Conservation (phyloP, 2,888 invertebrate genomes). For the Plusia festucae region DNA sequence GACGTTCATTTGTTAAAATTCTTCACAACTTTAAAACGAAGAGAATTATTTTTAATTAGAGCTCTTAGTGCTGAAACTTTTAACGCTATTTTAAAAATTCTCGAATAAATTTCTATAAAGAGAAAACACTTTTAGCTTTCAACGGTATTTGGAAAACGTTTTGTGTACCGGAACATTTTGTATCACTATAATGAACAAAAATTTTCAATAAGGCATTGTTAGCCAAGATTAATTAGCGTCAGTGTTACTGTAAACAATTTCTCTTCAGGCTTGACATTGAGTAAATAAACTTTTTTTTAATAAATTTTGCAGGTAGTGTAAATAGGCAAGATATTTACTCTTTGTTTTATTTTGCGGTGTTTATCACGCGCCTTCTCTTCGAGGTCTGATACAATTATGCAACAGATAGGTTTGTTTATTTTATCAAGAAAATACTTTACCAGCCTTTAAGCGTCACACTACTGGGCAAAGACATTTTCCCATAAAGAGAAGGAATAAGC, state of each 20-base stretch:
- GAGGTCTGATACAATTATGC: too few relatives aligned
- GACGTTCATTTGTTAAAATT: slow-evolving; percentile 44
- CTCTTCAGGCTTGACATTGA: too few relatives aligned
- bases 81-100: slow-evolving; percentile 21
- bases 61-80: slow-evolving; percentile 27
- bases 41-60: slow-evolving; percentile 51
- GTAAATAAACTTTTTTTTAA: too few relatives aligned
- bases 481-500: too few relatives aligned
- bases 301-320: too few relatives aligned
- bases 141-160: not conserved
- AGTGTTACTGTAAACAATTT: not conserved
- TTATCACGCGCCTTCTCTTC: too few relatives aligned
- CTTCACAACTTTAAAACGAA: slow-evolving; percentile 22
- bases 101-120: slow-evolving; percentile 18
- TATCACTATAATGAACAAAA: not conserved
- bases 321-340: too few relatives aligned
- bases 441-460: too few relatives aligned
- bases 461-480: too few relatives aligned
- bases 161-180: not conserved
- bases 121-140: slow-evolving; percentile 18
- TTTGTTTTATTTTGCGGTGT: too few relatives aligned
- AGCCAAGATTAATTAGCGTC: not conserved
- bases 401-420: too few relatives aligned
- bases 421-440: too few relatives aligned
- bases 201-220: not conserved